Conservation (phyloP, 2,888 invertebrate genomes). For the Cetonia aurata region DNA sequence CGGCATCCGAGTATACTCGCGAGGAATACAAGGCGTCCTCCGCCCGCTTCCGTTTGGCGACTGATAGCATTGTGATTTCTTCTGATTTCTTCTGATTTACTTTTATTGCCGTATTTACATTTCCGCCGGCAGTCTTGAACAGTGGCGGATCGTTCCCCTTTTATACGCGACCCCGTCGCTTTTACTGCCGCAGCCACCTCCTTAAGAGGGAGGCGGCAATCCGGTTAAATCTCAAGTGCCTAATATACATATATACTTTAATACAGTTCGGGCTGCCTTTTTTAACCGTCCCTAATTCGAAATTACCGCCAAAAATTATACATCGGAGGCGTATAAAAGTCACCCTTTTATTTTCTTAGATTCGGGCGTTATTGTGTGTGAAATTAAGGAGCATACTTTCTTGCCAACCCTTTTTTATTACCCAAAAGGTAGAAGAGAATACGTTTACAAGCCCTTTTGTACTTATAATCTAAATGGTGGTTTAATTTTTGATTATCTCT, state of each 20-base stretch:
- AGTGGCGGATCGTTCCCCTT: slow-evolving; percentile 33
- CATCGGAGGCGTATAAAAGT: slow-evolving; percentile 64
- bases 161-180: slow-evolving; percentile 36
- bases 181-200: slow-evolving; percentile 28
- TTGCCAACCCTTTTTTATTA: slow-evolving; percentile 6
- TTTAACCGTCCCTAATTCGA: slow-evolving; percentile 61
- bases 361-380: slow-evolving; percentile 66
- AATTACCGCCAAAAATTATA: slow-evolving; percentile 64
- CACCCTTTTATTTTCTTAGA: slow-evolving; percentile 62
- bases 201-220: slow-evolving; percentile 39
- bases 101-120: slow-evolving; percentile 58
- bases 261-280: slow-evolving; percentile 49
- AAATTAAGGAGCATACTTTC: slow-evolving; percentile 60
- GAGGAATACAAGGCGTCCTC: slow-evolving; percentile 11
- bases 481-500: too few relatives aligned
- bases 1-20: not conserved
- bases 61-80: slow-evolving; percentile 33
- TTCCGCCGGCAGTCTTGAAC: slow-evolving; percentile 44
- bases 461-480: too few relatives aligned
- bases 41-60: slow-evolving; percentile 7
- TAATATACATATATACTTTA: slow-evolving; percentile 65
- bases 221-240: slow-evolving; percentile 59
- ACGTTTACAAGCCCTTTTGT: too few relatives aligned
- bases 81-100: slow-evolving; percentile 55
- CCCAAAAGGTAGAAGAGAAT: too few relatives aligned